A percentile compares a stretch with the other conserved stretches of the same genome.
Conservation (phyloP, 2,888 invertebrate species). For the Epinotia bilunana region DNA sequence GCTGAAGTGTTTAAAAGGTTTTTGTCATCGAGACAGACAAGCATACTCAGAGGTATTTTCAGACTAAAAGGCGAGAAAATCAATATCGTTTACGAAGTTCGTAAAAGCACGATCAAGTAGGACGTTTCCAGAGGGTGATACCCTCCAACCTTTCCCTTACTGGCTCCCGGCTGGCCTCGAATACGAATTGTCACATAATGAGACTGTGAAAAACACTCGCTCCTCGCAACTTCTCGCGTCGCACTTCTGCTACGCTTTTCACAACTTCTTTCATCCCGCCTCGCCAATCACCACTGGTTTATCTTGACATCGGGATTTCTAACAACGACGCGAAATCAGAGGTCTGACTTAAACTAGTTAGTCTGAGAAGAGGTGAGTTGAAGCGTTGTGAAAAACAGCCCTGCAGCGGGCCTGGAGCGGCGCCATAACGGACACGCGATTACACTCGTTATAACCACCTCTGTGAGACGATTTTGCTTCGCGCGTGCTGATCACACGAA, state of each 20-base stretch:
- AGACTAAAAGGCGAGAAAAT: constrained; percentile 53
- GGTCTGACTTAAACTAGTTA: background rate
- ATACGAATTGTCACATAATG: constrained; percentile 80
- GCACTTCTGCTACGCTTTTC: constrained; percentile 49
- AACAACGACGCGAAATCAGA: background rate
- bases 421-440: constrained; percentile 53
- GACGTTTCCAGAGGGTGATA: constrained; percentile 61
- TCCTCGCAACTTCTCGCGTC: constrained; percentile 67
- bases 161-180: constrained; percentile 66
- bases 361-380: background rate
- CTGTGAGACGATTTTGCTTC: constrained; percentile 54
- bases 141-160: constrained; percentile 61
- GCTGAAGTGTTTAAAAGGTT: constrained; percentile 47
- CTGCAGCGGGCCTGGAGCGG: constrained; percentile 56
- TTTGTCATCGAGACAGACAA: constrained; percentile 44
- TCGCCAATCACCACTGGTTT: background rate
- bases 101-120: constrained; percentile 61
- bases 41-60: constrained; percentile 36
- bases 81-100: constrained; percentile 63
- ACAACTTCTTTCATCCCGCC: background rate
- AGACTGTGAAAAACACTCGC: constrained; percentile 80
- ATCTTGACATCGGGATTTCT: background rate
- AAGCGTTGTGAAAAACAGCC: background rate
- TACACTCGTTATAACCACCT: constrained; percentile 54
- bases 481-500: constrained; percentile 52